Conservation (phyloP, 2,113 vertebrate species). For the Melospiza georgiana region DNA sequence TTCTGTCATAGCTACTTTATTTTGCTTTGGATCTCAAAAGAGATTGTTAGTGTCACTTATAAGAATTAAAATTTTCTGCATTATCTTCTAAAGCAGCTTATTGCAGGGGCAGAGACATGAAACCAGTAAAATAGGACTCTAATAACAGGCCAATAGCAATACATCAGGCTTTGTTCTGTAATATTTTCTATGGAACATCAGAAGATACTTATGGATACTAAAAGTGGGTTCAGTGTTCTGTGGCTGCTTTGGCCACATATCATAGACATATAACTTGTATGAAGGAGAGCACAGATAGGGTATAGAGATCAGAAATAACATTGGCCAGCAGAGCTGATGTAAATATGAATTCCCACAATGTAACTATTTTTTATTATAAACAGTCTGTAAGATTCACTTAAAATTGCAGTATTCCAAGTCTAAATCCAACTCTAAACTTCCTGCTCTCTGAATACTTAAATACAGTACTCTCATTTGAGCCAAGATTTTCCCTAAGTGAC, state of each 20-base stretch:
- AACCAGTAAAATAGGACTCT: background rate
- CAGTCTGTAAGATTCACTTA: background rate
- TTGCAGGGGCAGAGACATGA: background rate
- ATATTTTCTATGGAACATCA: background rate
- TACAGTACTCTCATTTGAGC: background rate
- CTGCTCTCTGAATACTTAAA: background rate
- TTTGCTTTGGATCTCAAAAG: background rate
- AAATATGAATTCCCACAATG: background rate
- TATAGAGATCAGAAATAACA: background rate
- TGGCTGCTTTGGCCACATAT: background rate
- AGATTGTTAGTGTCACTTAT: background rate
- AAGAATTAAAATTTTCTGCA: background rate
- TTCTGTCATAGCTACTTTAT: background rate
- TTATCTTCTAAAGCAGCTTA: background rate
- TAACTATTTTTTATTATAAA: background rate
- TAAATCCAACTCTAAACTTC: background rate
- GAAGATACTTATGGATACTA: background rate
- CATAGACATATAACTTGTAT: background rate
- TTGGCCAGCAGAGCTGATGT: background rate
- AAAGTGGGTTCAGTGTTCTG: background rate
- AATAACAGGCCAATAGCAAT: background rate
- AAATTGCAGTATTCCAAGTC: background rate
- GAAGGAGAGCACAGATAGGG: background rate
- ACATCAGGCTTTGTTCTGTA: background rate
- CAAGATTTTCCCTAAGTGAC: background rate